These are phyloP conservation scores for Keiferia lycopersicella DNA, from an alignment of 2,888 invertebrate species.

Conservation along the genomic window DNA sequence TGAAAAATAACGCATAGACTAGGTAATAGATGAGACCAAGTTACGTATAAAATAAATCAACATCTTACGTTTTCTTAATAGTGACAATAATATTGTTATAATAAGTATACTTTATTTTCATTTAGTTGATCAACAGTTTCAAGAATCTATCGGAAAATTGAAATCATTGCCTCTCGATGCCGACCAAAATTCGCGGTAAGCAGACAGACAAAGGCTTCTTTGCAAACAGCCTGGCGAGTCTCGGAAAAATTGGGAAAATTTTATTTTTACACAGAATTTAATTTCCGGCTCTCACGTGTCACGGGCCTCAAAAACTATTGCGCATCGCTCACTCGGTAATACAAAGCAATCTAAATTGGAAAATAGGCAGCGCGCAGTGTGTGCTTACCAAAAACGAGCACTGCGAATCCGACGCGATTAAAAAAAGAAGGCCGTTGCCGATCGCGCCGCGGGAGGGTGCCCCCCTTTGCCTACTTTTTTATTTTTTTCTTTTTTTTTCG, in stretches of 20 bases:
- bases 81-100: too few species aligned
- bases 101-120: too few species aligned
- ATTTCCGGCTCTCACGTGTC: slow-evolving; percentile 75
- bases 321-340: slow-evolving; percentile 80
- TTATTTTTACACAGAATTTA: slow-evolving; percentile 63
- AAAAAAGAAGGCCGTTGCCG: slow-evolving; percentile 81
- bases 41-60: too few species aligned
- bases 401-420: slow-evolving; percentile 79
- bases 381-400: slow-evolving; percentile 81
- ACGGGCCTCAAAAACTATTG: slow-evolving; percentile 78
- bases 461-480: slow-evolving; percentile 70
- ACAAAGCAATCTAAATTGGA: slow-evolving; percentile 82
- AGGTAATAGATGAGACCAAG: too few species aligned
- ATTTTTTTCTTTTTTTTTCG: slow-evolving; percentile 77
- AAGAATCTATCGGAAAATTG: too few species aligned
- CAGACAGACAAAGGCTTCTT: neutral
- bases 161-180: neutral
- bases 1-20: too few species aligned
- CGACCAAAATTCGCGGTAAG: neutral
- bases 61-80: too few species aligned
- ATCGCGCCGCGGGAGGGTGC: slow-evolving; percentile 75
- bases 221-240: neutral
- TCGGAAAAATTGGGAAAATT: slow-evolving; percentile 7
- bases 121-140: too few species aligned
- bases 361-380: slow-evolving; percentile 81